Evolutionary conservation across 2,888 invertebrate genomes (phyloP).

Genomic region (Drosophila birchii): DNA sequence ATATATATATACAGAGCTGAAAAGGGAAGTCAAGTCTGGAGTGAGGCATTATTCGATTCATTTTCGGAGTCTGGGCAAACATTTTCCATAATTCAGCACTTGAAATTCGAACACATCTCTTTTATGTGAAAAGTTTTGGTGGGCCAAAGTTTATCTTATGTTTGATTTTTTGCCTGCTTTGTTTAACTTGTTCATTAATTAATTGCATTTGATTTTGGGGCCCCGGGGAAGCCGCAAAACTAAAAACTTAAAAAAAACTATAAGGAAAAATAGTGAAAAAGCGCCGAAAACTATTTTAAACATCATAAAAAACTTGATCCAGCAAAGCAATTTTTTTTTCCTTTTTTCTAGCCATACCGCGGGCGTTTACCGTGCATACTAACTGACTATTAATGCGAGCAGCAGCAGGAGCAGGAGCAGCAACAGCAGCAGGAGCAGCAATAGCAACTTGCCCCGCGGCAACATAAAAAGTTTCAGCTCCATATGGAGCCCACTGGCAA

Average conservation of each 20-base stretch:
- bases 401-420: conserved; percentile 23
- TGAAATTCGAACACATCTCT: conserved; percentile 9
- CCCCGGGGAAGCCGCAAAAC: not conserved
- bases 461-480: conserved; percentile 29
- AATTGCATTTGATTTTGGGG: conserved; percentile 54
- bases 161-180: conserved; percentile 24
- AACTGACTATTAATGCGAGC: conserved; percentile 66
- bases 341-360: conserved; percentile 24
- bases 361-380: conserved; percentile 67
- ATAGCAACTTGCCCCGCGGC: conserved; percentile 17
- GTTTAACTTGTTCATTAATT: conserved; percentile 42
- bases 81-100: conserved; percentile 34
- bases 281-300: conserved; percentile 51
- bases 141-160: conserved; percentile 17
- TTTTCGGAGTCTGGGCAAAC: conserved; percentile 6
- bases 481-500: conserved; percentile 36
- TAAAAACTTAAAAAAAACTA: conserved; percentile 6
- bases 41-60: not conserved
- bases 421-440: conserved; percentile 3
- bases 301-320: conserved; percentile 61
- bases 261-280: not conserved
- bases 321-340: conserved; percentile 30
- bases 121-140: conserved; percentile 40
- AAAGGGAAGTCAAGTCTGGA: not conserved
- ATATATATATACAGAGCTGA: not conserved